A percentile compares a stretch with the other conserved stretches of the same genome.
phyloP scores from a whole-genome alignment of 1,140 invertebrate genomes.

The Tribolium castaneum region DNA sequence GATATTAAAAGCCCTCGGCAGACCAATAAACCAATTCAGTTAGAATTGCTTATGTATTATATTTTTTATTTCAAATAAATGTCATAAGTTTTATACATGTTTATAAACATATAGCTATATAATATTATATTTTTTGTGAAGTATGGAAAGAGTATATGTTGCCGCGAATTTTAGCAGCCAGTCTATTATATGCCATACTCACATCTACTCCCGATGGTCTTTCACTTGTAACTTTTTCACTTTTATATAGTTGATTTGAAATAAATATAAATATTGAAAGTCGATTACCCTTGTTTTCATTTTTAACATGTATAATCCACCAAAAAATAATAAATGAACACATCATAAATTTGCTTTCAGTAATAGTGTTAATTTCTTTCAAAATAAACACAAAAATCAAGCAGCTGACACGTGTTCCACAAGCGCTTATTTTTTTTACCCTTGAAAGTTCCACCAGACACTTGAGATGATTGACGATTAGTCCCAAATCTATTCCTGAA shows the following conservation, averaged over 20 bases:
- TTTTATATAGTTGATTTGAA: slow-evolving; percentile 64
- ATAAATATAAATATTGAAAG: slow-evolving; percentile 63
- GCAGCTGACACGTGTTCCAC: neutral
- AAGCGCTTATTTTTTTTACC: neutral
- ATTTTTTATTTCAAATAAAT: slow-evolving; percentile 59
- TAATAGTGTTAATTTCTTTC: neutral
- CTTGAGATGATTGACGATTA: neutral
- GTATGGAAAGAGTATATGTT: slow-evolving; percentile 57
- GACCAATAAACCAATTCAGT: slow-evolving; percentile 48
- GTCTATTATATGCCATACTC: slow-evolving; percentile 56
- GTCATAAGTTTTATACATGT: slow-evolving; percentile 62
- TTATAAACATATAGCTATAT: slow-evolving; percentile 60
- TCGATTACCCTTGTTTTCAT: slow-evolving; percentile 52
- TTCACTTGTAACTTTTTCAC: slow-evolving; percentile 64
- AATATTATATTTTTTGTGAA: slow-evolving; percentile 63
- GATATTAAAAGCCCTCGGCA: slow-evolving; percentile 49
- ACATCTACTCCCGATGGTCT: slow-evolving; percentile 62
- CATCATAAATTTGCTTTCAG: neutral
- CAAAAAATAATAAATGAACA: neutral
- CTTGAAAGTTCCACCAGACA: neutral
- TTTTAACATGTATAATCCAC: neutral
- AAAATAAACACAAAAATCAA: slow-evolving; percentile 10
- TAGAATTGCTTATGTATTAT: slow-evolving; percentile 52
- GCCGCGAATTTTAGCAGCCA: slow-evolving; percentile 46
- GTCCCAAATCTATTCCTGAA: neutral